Percentiles rank a stretch among this genome's conserved stretches.
Conservation (phyloP, 1,140 invertebrate genomes). For the Samia ricini region DNA sequence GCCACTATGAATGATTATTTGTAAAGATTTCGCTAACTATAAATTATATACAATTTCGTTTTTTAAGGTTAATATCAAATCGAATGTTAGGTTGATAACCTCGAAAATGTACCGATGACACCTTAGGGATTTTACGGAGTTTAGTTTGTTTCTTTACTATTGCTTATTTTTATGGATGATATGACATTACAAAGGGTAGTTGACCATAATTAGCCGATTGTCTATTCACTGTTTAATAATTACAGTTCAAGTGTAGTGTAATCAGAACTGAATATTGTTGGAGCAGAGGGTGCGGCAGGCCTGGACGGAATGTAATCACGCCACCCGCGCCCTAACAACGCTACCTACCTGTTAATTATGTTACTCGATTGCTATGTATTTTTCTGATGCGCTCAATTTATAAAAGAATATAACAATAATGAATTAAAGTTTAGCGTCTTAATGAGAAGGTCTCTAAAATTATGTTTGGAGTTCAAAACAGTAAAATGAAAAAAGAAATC, state of each 20-base stretch:
- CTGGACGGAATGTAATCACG: conserved; percentile 52
- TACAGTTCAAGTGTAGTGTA: conserved; percentile 14
- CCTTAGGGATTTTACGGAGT: conserved; percentile 9
- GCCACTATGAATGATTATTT: too few relatives aligned
- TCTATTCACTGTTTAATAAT: conserved; percentile 22
- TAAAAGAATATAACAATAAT: neutral
- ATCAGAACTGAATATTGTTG: conserved; percentile 15
- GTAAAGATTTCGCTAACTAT: neutral
- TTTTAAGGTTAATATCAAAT: neutral
- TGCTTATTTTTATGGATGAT: conserved; percentile 34
- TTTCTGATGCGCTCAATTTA: neutral
- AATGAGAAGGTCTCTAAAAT: too few relatives aligned
- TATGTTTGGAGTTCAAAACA: too few relatives aligned
- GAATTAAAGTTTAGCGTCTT: too few relatives aligned
- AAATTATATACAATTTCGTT: neutral
- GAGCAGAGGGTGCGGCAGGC: conserved; percentile 31
- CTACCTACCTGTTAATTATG: conserved; percentile 46
- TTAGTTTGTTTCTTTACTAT: too few relatives aligned
- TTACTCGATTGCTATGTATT: conserved; percentile 28
- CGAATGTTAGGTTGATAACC: conserved; percentile 22
- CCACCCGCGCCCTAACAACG: conserved; percentile 39
- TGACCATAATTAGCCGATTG: neutral
- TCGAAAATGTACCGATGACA: conserved; percentile 6
- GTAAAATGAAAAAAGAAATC: too few relatives aligned
- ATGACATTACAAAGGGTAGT: neutral